phyloP scores from a whole-genome alignment of 2,797 vertebrate species.

The Nasua narica region DNA sequence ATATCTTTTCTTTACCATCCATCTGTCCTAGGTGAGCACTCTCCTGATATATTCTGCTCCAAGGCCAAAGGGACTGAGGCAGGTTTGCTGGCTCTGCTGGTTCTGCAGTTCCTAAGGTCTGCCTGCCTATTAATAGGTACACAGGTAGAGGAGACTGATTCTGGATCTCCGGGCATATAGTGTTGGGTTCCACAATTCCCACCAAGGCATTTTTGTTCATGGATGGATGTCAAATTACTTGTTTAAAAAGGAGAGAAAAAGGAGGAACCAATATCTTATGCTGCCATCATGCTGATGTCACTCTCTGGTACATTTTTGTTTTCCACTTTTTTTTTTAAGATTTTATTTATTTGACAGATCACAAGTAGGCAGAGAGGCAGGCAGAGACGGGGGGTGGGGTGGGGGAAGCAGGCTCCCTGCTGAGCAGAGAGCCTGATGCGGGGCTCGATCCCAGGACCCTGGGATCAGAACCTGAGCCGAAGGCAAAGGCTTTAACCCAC shows the following conservation, averaged over 20 bases:
- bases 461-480: no score
- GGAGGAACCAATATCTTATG: background rate
- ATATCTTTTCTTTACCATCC: background rate
- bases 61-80: background rate
- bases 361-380: no score
- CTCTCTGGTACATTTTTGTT: background rate
- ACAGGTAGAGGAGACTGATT: background rate
- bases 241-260: background rate
- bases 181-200: background rate
- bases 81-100: background rate
- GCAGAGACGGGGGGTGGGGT: no score
- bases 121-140: background rate
- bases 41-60: background rate
- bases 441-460: no score
- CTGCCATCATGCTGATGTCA: background rate
- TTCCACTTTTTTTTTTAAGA: no score
- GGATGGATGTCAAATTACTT: background rate
- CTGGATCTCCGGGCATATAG: background rate
- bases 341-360: no score
- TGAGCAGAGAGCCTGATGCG: no score
- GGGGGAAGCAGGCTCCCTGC: no score
- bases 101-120: background rate
- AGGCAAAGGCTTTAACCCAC: no score
- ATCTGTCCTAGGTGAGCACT: background rate
- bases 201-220: background rate